A percentile compares a stretch with the other conserved stretches of the same genome.
These are phyloP conservation scores for Callopanchax toddi DNA, from an alignment of 2,113 vertebrate genomes.

Conservation along the genomic window DNA sequence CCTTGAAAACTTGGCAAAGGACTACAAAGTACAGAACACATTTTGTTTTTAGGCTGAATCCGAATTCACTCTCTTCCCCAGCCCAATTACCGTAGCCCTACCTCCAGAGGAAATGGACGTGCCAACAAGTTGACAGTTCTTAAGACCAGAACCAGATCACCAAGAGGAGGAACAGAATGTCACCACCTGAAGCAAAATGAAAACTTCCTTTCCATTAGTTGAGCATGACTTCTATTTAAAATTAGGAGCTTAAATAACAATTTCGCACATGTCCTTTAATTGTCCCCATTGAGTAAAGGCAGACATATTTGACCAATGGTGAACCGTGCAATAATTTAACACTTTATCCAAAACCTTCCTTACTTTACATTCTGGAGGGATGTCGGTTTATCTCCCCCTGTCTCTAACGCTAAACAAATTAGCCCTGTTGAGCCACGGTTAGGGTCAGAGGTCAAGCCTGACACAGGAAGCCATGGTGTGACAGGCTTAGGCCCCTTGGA, in stretches of 20 bases:
- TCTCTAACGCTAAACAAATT: slow-evolving; percentile 89
- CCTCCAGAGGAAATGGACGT: no score
- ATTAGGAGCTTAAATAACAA: background rate
- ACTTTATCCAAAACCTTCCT: slow-evolving; percentile 78
- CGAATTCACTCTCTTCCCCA: no score
- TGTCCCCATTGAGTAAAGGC: no score
- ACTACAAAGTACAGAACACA: slow-evolving; percentile 7
- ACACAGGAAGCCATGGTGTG: slow-evolving; percentile 88
- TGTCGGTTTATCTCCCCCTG: slow-evolving; percentile 53
- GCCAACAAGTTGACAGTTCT: background rate
- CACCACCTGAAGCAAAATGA: no score
- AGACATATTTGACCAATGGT: background rate
- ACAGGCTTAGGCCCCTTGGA: slow-evolving; percentile 91
- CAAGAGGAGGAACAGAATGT: background rate
- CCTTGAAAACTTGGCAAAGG: slow-evolving; percentile 72
- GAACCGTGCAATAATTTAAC: slow-evolving; percentile 23
- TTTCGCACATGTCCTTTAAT: background rate
- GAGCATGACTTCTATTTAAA: background rate
- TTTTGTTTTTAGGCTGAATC: no score
- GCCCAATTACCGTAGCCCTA: no score
- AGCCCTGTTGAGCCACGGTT: slow-evolving; percentile 85
- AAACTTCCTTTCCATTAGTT: background rate
- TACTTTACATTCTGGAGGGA: slow-evolving; percentile 82
- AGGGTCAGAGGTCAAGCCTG: slow-evolving; percentile 89
- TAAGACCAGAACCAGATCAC: background rate